These are phyloP conservation scores for Cyclopterus lumpus DNA, from an alignment of 2,797 vertebrate genomes.

Conservation along the genomic window DNA sequence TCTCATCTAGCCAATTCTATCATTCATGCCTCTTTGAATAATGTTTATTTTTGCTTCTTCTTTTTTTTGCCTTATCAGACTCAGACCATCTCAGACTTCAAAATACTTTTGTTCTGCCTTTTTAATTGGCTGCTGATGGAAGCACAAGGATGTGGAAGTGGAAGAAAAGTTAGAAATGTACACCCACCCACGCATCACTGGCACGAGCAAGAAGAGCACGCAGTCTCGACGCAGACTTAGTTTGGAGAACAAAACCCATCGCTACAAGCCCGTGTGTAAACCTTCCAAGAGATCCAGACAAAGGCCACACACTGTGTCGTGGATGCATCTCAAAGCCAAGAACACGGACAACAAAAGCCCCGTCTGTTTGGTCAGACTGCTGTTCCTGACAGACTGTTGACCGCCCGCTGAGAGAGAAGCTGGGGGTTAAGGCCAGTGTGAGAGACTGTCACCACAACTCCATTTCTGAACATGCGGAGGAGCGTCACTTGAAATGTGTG, in stretches of 20 bases:
- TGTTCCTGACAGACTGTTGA: slow-evolving; percentile 7
- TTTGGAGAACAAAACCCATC: slow-evolving; percentile 13
- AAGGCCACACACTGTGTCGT: slow-evolving; percentile 49
- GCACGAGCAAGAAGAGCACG: background rate
- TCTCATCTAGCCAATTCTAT: slow-evolving; percentile 6
- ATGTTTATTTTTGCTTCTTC: background rate
- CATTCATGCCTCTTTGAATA: background rate
- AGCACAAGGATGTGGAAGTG: slow-evolving; percentile 1
- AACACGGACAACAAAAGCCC: slow-evolving; percentile 18
- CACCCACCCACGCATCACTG: background rate
- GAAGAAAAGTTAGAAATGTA: background rate
- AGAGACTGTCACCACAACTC: background rate
- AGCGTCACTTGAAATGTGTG: slow-evolving; percentile 10
- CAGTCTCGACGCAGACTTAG: background rate
- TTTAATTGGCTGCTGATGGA: background rate
- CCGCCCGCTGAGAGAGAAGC: slow-evolving; percentile 1
- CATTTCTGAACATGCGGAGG: slow-evolving; percentile 2
- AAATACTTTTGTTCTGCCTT: background rate
- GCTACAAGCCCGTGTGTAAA: slow-evolving; percentile 13
- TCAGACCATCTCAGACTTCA: background rate
- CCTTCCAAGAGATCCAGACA: slow-evolving; percentile 18
- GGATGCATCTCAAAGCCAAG: slow-evolving; percentile 26
- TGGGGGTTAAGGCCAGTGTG: background rate
- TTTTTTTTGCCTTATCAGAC: background rate
- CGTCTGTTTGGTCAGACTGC: slow-evolving; percentile 1